phyloP scores from a whole-genome alignment of 2,888 invertebrate species.

The Plagiodera versicolora region DNA sequence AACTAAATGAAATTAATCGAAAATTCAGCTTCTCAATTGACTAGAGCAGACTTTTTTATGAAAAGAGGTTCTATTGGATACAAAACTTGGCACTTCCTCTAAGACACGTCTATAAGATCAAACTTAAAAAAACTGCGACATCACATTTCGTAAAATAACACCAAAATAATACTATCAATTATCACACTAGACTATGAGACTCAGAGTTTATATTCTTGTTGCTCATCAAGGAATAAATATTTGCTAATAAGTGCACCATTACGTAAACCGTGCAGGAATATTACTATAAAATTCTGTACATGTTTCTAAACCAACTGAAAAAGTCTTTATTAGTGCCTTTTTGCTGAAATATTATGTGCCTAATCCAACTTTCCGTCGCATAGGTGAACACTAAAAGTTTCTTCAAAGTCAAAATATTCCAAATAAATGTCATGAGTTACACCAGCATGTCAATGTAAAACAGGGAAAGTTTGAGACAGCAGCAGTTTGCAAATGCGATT shows the following conservation, averaged over 20 bases:
- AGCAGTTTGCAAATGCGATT: background rate
- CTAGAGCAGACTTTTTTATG: conserved; percentile 25
- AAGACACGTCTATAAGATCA: conserved; percentile 2
- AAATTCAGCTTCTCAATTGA: conserved; percentile 22
- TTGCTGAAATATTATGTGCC: no score
- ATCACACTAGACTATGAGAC: background rate
- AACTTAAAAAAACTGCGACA: background rate
- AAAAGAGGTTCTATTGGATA: conserved; percentile 12
- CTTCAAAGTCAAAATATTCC: no score
- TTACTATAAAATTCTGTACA: background rate
- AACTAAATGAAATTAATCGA: background rate
- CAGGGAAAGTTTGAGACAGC: background rate
- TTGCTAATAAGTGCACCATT: background rate
- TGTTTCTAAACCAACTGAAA: background rate
- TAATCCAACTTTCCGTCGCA: background rate
- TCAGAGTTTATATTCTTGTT: background rate
- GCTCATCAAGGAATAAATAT: background rate
- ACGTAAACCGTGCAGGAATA: no score
- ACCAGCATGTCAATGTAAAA: background rate
- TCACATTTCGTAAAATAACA: background rate
- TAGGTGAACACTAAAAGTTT: background rate
- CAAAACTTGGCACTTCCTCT: conserved; percentile 22
- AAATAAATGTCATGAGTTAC: background rate
- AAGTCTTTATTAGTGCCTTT: no score
- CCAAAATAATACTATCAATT: conserved; percentile 8